Evolutionary conservation across 2,888 invertebrate genomes (phyloP), one percentile per base, ranked within the genome.

Genomic region (Tetranychus piercei): DNA sequence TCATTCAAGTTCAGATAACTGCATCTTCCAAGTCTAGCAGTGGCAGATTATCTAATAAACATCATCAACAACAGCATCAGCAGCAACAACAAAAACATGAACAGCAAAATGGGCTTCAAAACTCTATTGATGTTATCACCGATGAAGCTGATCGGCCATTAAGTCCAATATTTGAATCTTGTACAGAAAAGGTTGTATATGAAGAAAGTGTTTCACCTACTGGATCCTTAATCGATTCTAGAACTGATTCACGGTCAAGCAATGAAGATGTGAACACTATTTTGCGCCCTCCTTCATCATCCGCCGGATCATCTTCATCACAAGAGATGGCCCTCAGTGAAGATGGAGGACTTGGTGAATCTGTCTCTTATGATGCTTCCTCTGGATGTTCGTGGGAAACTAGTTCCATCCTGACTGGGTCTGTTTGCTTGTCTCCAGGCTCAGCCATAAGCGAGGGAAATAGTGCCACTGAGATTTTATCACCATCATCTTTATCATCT

Each of bases 1-100:
- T 69, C 69, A 69, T 69, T 69, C 69, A 69, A 69, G 69, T 69
- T 23, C 69, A 23, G 20, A 69, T 69, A 69, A 69, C 69, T 20
- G 20, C 69, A 20, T 69, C 69, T 23, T 69, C 34, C 18, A 69
- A 20, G 20, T 9, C 15, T 15, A 55, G 15, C 55, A 55, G 7
- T 55, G 55, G 55, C 8, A 9, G 55, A 5, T 55, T 55, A 55
- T 15, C 55, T 15, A 55, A 15, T 55, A 55, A 55, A 55, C 55
- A 55, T 6, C 9, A 55, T 55, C 15, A 55, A 9, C 55, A 55
- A 15, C 55, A 55, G 34, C 34, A 34, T 34, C 34, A 34, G 3
- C 34, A 34, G 4, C 34, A 34, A 34, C 34, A 34, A 5, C 34
- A 34, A 34, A 3, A 34, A 34, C 34, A 34, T 5, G 4, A 5